Evolutionary conservation across 2,888 invertebrate species (phyloP), one percentile per base, ranked within the genome.

Genomic region (Cerastoderma edule): DNA sequence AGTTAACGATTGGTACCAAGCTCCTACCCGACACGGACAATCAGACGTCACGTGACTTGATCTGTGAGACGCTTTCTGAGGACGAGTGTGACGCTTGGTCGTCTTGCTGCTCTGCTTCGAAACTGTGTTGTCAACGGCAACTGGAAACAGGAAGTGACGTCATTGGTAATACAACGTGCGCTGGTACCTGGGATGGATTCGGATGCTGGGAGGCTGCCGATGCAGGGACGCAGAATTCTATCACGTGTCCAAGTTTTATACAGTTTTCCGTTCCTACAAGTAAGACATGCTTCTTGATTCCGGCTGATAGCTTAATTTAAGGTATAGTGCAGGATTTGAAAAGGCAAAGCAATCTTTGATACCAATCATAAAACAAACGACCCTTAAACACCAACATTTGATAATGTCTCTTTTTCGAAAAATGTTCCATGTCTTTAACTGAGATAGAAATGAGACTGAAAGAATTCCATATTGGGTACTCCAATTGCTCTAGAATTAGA

Each of bases 261-360:
- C 54, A 72, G 30, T 75, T 53, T 63, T 75, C 75, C 4, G 57
- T 79, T 13, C 79, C 79, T n/a, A 79, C 79, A 72, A 63, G 79
- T 79, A 72, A 72, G 79, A n/a, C n/a, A n/a, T n/a, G n/a, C 68
- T 10, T 13, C 19, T 44, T n/a, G n/a, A n/a, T n/a, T n/a, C n/a
- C n/a, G n/a, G n/a, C n/a, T n/a, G n/a, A n/a, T n/a, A n/a, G n/a
- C n/a, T n/a, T n/a, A n/a, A n/a, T n/a, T n/a, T n/a, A n/a, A n/a
- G n/a, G n/a, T n/a, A n/a, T n/a, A n/a, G n/a, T n/a, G n/a, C n/a
- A n/a, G n/a, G n/a, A n/a, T n/a, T n/a, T n/a, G n/a, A n/a, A n/a
- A n/a, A n/a, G n/a, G n/a, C n/a, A n/a, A n/a, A n/a, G n/a, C n/a
- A n/a, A n/a, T n/a, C n/a, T n/a, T n/a, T n/a, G n/a, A n/a, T n/a